Percentiles rank a stretch among this genome's conserved stretches.
These are phyloP conservation scores for Apodemia duryi DNA, from an alignment of 2,888 invertebrate genomes.

Conservation along the genomic window DNA sequence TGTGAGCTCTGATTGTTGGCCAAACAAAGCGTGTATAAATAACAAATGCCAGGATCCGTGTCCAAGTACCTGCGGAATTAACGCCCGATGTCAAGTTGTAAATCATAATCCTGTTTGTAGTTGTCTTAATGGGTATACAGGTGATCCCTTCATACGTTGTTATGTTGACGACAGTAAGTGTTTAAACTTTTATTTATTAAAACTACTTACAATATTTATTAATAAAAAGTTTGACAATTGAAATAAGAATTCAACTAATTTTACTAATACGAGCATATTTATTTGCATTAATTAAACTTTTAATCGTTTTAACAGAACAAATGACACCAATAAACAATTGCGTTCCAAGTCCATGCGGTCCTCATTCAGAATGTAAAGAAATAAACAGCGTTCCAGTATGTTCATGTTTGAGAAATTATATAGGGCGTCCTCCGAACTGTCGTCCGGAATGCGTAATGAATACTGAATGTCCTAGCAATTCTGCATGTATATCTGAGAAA, in stretches of 20 bases:
- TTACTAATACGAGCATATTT: constrained; percentile 18
- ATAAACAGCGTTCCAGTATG: constrained; percentile 84
- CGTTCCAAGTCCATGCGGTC: constrained; percentile 86
- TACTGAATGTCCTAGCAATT: constrained; percentile 85
- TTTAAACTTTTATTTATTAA: constrained; percentile 3
- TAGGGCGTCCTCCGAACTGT: constrained; percentile 89
- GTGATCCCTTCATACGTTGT: constrained; percentile 89
- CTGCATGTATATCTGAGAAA: constrained; percentile 84
- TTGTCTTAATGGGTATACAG: constrained; percentile 83
- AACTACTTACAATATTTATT: constrained; percentile 34
- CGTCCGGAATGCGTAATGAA: constrained; percentile 87
- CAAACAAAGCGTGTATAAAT: constrained; percentile 86
- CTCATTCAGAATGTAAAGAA: constrained; percentile 86
- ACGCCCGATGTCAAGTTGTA: constrained; percentile 88
- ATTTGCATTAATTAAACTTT: constrained; percentile 11
- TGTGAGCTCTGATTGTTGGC: constrained; percentile 87
- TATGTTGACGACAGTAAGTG: constrained; percentile 80
- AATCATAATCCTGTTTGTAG: constrained; percentile 90
- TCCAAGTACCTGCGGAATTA: constrained; percentile 86
- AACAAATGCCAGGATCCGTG: constrained; percentile 89
- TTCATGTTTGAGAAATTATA: constrained; percentile 85
- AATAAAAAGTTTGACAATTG: constrained; percentile 20
- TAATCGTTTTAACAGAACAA: constrained; percentile 53
- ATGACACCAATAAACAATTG: constrained; percentile 79
- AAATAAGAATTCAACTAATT: constrained; percentile 6